Evolutionary conservation across 2,888 invertebrate species (phyloP), one percentile per base, ranked within the genome.

Genomic region (Chesias legatella): DNA sequence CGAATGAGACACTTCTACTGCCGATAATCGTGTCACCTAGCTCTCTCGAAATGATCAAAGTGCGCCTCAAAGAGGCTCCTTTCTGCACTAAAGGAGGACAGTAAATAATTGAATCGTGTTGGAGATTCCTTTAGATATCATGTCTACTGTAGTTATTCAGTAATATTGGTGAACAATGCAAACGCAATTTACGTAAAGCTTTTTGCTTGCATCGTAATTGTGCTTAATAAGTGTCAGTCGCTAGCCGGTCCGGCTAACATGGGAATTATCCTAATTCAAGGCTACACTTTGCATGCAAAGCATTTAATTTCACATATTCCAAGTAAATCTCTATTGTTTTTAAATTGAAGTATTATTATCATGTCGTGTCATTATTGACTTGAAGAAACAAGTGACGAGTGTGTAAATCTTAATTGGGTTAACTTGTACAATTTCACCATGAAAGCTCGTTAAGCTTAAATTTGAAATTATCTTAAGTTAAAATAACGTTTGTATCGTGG

Each of bases 221-320:
- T 72, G 65, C 68, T 70, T 70, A 67, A 68, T 72, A 72, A 53
- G 32, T 57, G 60, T 56, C 48, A 46, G 56, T 48, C 50, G 48
- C 50, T 43, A 65, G 60, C 52, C 56, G 52, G 66, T 66, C 63
- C 57, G 56, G 48, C 62, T 58, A 63, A 56, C 62, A 55, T 51
- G 56, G 63, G 69, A 74, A 77, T 76, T 77, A 74, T 73, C 62
- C 72, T 74, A 71, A 71, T 73, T 73, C 72, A 79, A 77, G 77
- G 75, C 58, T 61, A 51, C 58, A 59, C 54, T 62, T 57, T 55
- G 58, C 69, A 66, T 64, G 66, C 63, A 54, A 66, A 58, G 31
- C 27, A 35, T 33, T 44, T 17, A 2, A 36, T 40, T 56, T 43
- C 27, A 32, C 36, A 30, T 33, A 42, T 46, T 48, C 42, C 39